Base-by-base conservation (phyloP, 2,888 invertebrate genomes). In the Adineta ricciae region DNA sequence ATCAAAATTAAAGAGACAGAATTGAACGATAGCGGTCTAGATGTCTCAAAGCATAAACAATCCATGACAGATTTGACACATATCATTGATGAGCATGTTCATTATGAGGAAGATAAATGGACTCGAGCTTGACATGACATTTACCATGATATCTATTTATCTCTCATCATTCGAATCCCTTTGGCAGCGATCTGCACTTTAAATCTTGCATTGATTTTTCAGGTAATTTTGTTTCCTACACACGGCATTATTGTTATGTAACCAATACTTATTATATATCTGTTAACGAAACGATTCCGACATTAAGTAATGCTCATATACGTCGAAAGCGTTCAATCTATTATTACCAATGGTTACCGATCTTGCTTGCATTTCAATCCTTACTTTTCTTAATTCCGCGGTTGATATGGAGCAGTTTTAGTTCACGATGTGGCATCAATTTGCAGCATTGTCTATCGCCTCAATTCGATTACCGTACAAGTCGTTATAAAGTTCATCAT, bases 261-360 rank as follows among this genome's bases (percentile, higher is more conserved):
- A 38, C 38, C 4, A 78, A 78, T 78, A 78, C 78, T 11, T 78
- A 78, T 78, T 78, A 78, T 78, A 41, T 78, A 78, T 41, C 78
- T 0, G 32, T 78, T 5, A 78, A 78, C 41, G 78, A 78, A 41
- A 78, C 78, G 41, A 78, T 78, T 78, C 78, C 78, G 21, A 78
- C 41, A 41, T 41, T 41, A 41, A 38, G 8, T 41, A 41, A 78
- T 78, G 21, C 78, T n/a, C 41, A 78, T 41, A 78, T 78, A 8
- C 38, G 78, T 41, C 78, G 78, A 1, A 38, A 78, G n/a, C 78
- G 78, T 41, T 78, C 78, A 21, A 78, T 78, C 41, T 78, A 78
- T 78, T 78, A 78, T 78, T 78, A 78, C 41, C 78, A 78, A 78
- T 78, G 78, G 78, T 78, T 78, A 41, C 78, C 78, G 14, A 78